A percentile compares a stretch with the other conserved stretches of the same genome.
Conservation (phyloP, 2,113 vertebrate species). For the Taxidea taxus region DNA sequence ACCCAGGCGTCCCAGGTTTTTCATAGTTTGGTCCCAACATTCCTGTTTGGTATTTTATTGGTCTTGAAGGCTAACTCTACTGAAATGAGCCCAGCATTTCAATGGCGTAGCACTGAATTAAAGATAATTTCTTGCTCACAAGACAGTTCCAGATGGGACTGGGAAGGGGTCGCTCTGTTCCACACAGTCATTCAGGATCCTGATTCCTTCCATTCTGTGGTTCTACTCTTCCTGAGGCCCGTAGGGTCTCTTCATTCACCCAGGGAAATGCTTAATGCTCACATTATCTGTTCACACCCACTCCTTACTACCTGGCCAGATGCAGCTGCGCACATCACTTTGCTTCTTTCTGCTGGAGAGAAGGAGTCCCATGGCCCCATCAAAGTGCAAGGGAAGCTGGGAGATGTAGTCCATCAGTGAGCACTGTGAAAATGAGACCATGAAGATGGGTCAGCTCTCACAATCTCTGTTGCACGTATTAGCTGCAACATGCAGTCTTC, state of each 20-base stretch:
- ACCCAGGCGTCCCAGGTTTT: too few species aligned
- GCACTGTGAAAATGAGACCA: not conserved
- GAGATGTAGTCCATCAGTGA: not conserved
- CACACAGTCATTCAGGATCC: not conserved
- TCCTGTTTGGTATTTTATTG: not conserved
- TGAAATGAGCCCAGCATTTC: not conserved
- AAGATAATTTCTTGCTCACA: not conserved
- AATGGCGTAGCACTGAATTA: not conserved
- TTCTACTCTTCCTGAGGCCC: not conserved
- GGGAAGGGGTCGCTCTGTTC: not conserved
- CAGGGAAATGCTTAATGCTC: not conserved
- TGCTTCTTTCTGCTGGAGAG: not conserved
- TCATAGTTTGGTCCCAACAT: not conserved
- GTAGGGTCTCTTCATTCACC: not conserved
- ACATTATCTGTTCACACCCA: not conserved
- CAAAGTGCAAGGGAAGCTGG: not conserved
- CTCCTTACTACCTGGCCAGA: not conserved
- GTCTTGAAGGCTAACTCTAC: not conserved
- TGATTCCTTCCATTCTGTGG: not conserved
- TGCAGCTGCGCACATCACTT: not conserved
- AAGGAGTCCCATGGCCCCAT: not conserved
- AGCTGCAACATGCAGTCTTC: not conserved
- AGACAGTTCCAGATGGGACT: too few species aligned
- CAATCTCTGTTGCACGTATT: not conserved
- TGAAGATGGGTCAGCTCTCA: not conserved